These are phyloP conservation scores for Cataglyphis albicans DNA, from an alignment of 2,888 invertebrate genomes.

Conservation along the genomic window DNA sequence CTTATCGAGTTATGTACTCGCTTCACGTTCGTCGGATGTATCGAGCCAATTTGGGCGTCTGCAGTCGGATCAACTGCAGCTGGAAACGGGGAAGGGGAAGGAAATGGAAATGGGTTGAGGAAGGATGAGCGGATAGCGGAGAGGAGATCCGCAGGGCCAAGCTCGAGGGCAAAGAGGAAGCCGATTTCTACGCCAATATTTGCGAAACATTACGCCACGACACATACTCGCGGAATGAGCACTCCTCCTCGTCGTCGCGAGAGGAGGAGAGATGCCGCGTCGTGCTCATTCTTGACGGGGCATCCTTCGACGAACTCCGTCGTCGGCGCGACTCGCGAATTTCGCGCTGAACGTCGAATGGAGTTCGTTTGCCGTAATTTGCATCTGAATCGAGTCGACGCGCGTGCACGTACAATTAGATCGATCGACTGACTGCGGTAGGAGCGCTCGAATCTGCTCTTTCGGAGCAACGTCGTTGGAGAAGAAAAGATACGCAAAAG, in stretches of 20 bases:
- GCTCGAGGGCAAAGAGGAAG: constrained; percentile 62
- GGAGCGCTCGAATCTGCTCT: constrained; percentile 14
- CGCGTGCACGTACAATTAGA: constrained; percentile 36
- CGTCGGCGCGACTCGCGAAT: constrained; percentile 27
- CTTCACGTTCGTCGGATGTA: constrained; percentile 75
- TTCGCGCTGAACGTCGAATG: constrained; percentile 36
- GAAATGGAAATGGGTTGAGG: neutral
- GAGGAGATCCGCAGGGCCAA: constrained; percentile 20
- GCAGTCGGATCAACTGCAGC: constrained; percentile 69
- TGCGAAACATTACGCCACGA: constrained; percentile 74
- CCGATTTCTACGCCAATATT: constrained; percentile 77
- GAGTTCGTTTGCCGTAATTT: constrained; percentile 52
- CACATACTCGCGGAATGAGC: constrained; percentile 52
- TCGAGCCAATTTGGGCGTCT: constrained; percentile 76
- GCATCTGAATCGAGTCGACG: constrained; percentile 45
- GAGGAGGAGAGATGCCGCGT: neutral
- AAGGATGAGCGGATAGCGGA: neutral
- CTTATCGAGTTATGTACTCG: constrained; percentile 77
- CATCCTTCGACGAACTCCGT: constrained; percentile 32
- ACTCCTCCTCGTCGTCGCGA: constrained; percentile 2
- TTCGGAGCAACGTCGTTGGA: neutral
- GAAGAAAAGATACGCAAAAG: constrained; percentile 16
- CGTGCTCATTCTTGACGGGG: constrained; percentile 16
- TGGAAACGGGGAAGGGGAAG: neutral
- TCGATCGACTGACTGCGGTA: constrained; percentile 33